Base-by-base conservation (phyloP, 53 echinoderm and acorn worm genomes). In the Holothuria scabra region DNA sequence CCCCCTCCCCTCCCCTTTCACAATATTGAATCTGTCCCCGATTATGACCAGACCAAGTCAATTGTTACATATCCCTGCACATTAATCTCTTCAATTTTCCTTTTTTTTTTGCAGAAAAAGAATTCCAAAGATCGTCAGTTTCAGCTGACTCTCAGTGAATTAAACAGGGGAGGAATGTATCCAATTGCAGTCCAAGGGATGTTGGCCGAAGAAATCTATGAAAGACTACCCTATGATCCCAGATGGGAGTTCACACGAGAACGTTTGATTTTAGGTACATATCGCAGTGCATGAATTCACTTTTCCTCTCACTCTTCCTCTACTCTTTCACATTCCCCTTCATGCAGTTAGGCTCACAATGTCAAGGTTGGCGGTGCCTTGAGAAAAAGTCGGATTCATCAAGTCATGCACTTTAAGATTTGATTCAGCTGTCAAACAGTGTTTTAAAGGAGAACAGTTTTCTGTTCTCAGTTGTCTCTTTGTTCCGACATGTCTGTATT, bases 201-300 rank as follows among this genome's bases (percentile, higher is more conserved):
- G 81, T 2, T 62, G 65, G 62, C 67, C 11, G 93, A 95, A 16
- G 92, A 91, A 41, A 84, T 88, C 20, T 90, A 80, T 46, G 93
- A 93, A 56, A 83, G 90, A 83, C 5, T 91, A 66, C 91, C 93
- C 18, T 95, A 93, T 76, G 85, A 95, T 76, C 59, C 87, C 28
- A 52, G 72, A 34, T 95, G 95, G 95, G 95, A 95, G 87, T 95
- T 93, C 34, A 93, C 93, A 23, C 66, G 89, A 5, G 95, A 95
- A 34, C 74, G 93, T 16, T 84, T 95, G 41, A 86, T 84, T 31
- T 76, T 95, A 1, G 95, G 95, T 91, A 84, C 76, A 85, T 46
- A 49, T 66, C 7, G 10, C 14, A 20, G 16, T 28, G 37, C 28
- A 14, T 81, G 79, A 41, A 41, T 41, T 41, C 2, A 0, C 41